A percentile compares a stretch with the other conserved stretches of the same genome.
Conservation (phyloP, 2,797 vertebrate species). For the Valencia hispanica region DNA sequence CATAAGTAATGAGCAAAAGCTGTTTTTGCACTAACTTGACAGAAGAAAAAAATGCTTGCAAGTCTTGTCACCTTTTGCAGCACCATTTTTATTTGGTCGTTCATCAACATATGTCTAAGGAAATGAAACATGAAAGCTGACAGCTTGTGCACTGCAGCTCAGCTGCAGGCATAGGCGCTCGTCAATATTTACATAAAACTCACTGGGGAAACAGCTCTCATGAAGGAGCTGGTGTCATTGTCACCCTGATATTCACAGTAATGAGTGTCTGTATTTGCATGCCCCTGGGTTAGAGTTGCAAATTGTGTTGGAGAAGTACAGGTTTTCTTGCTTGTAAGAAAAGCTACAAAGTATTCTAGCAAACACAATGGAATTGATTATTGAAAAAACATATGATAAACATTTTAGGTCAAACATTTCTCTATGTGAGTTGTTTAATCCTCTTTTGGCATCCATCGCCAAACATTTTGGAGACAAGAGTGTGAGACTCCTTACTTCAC, state of each 20-base stretch:
- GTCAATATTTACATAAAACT: slow-evolving; percentile 69
- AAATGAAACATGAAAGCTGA: slow-evolving; percentile 55
- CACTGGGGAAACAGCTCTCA: slow-evolving; percentile 41
- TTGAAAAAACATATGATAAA: not conserved
- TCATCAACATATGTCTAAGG: slow-evolving; percentile 55
- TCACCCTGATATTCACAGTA: slow-evolving; percentile 36
- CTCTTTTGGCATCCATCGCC: not conserved
- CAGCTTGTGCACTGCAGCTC: slow-evolving; percentile 13
- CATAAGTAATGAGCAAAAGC: not conserved
- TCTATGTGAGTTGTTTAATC: not conserved
- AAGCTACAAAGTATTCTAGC: not conserved
- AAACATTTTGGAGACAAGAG: too few species aligned
- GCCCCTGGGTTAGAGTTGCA: slow-evolving; percentile 7
- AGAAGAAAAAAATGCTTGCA: slow-evolving; percentile 6
- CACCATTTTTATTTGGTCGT: not conserved
- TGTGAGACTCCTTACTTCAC: too few species aligned
- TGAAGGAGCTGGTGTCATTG: slow-evolving; percentile 19
- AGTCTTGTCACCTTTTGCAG: slow-evolving; percentile 49
- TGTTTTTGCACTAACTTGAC: not conserved
- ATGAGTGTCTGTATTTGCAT: slow-evolving; percentile 7
- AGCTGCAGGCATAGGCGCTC: slow-evolving; percentile 31
- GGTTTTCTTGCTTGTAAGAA: not conserved
- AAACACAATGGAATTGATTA: not conserved
- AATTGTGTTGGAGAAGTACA: slow-evolving; percentile 16
- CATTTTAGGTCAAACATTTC: too few species aligned